Percentiles rank a stretch among this genome's conserved stretches.
Conservation (phyloP, 2,113 vertebrate species). For the Panurus biarmicus region DNA sequence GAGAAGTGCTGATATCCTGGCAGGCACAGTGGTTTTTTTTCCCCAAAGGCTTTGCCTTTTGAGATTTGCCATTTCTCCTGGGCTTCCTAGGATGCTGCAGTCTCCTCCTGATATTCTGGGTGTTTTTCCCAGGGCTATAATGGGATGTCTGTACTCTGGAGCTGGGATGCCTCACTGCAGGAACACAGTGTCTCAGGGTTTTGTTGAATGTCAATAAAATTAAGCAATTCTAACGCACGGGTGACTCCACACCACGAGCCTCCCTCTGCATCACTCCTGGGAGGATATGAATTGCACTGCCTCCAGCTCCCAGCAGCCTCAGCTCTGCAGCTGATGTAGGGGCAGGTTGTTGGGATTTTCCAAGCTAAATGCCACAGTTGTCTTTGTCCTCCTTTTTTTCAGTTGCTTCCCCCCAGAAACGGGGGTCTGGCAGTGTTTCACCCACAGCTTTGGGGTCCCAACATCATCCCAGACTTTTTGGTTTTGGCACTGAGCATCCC, state of each 20-base stretch:
- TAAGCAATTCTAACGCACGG: background rate
- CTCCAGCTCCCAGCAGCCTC: background rate
- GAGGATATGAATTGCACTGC: background rate
- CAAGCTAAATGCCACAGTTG: background rate
- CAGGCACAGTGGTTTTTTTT: background rate
- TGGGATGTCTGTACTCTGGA: background rate
- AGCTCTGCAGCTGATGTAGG: background rate
- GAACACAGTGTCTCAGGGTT: background rate
- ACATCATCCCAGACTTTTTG: background rate
- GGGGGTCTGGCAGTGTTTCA: background rate
- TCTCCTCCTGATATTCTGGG: background rate
- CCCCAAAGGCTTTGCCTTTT: background rate
- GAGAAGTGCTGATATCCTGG: background rate
- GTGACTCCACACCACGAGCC: background rate
- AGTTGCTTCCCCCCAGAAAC: background rate
- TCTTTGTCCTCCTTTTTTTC: background rate
- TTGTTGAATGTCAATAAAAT: background rate
- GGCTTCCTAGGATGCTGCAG: background rate
- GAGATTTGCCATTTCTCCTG: background rate
- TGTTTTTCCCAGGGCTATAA: background rate
- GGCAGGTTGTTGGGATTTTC: conserved; percentile 17
- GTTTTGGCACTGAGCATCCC: background rate
- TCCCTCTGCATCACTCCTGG: background rate
- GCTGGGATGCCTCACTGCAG: background rate
- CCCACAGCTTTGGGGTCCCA: background rate